phyloP scores from a whole-genome alignment of 2,888 invertebrate genomes.

The Agrochola macilenta region DNA sequence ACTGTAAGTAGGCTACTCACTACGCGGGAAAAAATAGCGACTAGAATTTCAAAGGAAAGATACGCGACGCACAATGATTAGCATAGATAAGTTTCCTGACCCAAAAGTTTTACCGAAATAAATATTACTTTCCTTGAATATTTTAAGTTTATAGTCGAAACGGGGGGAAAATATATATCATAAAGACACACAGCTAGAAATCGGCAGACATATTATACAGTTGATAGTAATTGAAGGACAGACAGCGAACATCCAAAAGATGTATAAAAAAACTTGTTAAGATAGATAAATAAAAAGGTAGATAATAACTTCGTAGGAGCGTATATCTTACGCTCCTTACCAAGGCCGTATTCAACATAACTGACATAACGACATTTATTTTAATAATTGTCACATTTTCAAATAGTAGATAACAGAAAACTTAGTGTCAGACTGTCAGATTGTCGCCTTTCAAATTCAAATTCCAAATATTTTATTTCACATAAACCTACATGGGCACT shows the following conservation, averaged over 20 bases:
- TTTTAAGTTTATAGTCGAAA: conserved; percentile 3
- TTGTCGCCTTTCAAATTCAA: too few relatives aligned
- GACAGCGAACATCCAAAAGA: background rate
- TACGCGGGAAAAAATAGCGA: background rate
- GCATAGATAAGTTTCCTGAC: conserved; percentile 24
- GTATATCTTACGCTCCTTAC: background rate
- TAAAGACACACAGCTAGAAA: background rate
- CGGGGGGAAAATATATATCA: background rate
- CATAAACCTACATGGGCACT: too few relatives aligned
- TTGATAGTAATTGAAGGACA: background rate
- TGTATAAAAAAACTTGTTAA: too few relatives aligned
- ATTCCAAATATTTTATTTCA: too few relatives aligned
- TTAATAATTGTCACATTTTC: background rate
- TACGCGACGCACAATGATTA: conserved; percentile 31
- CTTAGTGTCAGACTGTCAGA: too few relatives aligned
- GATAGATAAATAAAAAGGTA: background rate
- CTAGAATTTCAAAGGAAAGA: conserved; percentile 37
- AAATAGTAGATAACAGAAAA: too few relatives aligned
- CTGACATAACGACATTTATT: background rate
- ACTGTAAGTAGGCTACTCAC: background rate
- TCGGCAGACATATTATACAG: background rate
- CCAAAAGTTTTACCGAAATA: conserved; percentile 35
- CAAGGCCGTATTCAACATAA: background rate
- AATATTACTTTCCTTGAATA: conserved; percentile 8
- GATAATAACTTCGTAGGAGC: background rate